A percentile compares a stretch with the other conserved stretches of the same genome.
These are phyloP conservation scores for Drosophila lacteicornis DNA, from an alignment of 1,140 invertebrate genomes.

Conservation along the genomic window DNA sequence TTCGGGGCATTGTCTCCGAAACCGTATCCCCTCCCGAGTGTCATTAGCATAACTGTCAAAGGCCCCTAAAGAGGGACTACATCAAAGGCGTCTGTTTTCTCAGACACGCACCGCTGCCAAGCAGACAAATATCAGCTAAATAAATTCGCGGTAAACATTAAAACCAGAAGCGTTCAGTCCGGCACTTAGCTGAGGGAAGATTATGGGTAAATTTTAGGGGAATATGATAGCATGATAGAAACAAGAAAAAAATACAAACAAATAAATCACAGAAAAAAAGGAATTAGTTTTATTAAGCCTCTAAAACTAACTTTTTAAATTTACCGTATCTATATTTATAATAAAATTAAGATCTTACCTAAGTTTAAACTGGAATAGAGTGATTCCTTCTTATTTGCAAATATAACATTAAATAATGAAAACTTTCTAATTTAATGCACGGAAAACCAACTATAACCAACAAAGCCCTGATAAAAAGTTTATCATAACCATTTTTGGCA, in stretches of 20 bases:
- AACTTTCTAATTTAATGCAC: too few relatives aligned
- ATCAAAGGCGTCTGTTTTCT: conserved; percentile 48
- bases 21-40: conserved; percentile 32
- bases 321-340: too few relatives aligned
- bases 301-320: too few relatives aligned
- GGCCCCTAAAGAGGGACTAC: conserved; percentile 19
- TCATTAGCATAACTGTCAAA: conserved; percentile 81
- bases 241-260: too few relatives aligned
- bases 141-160: conserved; percentile 61
- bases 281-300: too few relatives aligned
- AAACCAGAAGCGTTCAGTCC: conserved; percentile 24
- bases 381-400: too few relatives aligned
- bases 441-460: too few relatives aligned
- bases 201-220: not conserved
- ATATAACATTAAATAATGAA: too few relatives aligned
- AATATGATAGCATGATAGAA: not conserved
- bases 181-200: not conserved
- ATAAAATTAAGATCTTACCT: too few relatives aligned
- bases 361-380: too few relatives aligned
- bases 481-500: too few relatives aligned
- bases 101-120: conserved; percentile 65
- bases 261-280: not conserved
- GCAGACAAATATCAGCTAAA: conserved; percentile 64
- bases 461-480: too few relatives aligned
- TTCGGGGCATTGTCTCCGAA: conserved; percentile 51